phyloP scores from a whole-genome alignment of 1,140 invertebrate species.

The Ceratitis capitata region DNA sequence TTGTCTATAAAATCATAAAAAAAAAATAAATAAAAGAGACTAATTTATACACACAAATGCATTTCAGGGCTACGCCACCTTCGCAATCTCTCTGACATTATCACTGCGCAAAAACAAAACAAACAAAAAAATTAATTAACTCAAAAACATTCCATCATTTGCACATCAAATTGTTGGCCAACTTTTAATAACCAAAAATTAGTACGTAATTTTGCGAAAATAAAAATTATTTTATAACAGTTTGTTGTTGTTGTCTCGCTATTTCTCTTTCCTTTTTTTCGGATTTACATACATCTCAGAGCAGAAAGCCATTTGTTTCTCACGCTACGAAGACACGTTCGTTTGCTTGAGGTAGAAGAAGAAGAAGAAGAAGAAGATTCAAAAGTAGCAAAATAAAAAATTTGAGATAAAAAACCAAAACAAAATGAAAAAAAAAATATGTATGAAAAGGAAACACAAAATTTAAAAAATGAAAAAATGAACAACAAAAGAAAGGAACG shows the following conservation, averaged over 20 bases:
- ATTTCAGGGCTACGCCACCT: background rate
- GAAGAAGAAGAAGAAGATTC: background rate
- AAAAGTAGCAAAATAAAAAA: too few species aligned
- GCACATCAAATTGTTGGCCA: background rate
- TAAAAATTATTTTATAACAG: background rate
- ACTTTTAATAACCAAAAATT: slow-evolving; percentile 26
- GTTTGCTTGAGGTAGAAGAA: background rate
- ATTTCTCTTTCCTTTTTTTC: background rate
- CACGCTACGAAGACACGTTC: slow-evolving; percentile 2
- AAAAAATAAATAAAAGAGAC: too few species aligned
- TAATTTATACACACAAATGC: too few species aligned
- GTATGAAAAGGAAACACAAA: background rate
- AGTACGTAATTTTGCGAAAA: slow-evolving; percentile 12
- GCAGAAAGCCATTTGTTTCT: background rate
- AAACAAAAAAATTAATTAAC: background rate
- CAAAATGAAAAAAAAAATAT: background rate
- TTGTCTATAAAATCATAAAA: background rate
- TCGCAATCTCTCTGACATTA: background rate
- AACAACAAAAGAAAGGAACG: background rate
- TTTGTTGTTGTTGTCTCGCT: background rate
- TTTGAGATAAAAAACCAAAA: too few species aligned
- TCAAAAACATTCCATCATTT: background rate
- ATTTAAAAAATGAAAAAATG: too few species aligned
- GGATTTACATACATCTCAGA: background rate
- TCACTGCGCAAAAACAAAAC: background rate